Base-by-base conservation (phyloP, 37 sponge, comb jelly and placozoan genomes). In the Tethya wilhelma region DNA sequence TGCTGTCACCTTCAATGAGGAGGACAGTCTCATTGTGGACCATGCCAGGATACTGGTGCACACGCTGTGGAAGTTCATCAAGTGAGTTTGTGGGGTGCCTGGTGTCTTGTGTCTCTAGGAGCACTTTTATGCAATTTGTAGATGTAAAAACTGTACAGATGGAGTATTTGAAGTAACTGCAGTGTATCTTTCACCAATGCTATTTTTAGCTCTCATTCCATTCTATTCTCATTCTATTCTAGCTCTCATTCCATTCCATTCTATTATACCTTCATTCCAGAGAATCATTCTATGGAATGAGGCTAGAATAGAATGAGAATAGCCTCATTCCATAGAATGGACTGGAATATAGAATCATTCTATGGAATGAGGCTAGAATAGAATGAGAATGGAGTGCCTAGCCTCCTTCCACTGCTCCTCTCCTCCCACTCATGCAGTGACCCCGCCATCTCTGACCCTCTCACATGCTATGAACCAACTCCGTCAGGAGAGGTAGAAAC, bases 11-110 rank as follows among this genome's bases (percentile, higher is more conserved):
- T 93, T 79, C 83, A 93, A 93, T 66, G 86, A 86, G 40, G 83
- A 84, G 9, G 93, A 84, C 63, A 93, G 93, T 43, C 53, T 73
- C 29, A 93, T 93, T 38, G 92, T 91, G 65, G 44, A 87, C 14
- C 79, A 87, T 62, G 68, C 79, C 22, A 42, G 36, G 37, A 56
- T 83, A 6, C 71, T 91, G 9, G 73, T 75, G 2, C 59, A 87
- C 34, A 83, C 84, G 11, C 81, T 91, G 8, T 72, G 73, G 42
- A 78, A 74, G 39, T 91, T 87, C 64, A 91, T 91, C 40, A 72
- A 56, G 88, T 91, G 20, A 81, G 82, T 59, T n/a, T n/a, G n/a
- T 49, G 9, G 53, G 9, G 53, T 49, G 53, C 14, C 9, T 49
- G 14, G 53, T 63, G 20, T 39, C 37, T 64, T 79, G 71, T 38